A percentile compares a stretch with the other conserved stretches of the same genome.
Evolutionary conservation across 2,113 vertebrate species (phyloP).

Genomic region (Eulemur rufifrons): DNA sequence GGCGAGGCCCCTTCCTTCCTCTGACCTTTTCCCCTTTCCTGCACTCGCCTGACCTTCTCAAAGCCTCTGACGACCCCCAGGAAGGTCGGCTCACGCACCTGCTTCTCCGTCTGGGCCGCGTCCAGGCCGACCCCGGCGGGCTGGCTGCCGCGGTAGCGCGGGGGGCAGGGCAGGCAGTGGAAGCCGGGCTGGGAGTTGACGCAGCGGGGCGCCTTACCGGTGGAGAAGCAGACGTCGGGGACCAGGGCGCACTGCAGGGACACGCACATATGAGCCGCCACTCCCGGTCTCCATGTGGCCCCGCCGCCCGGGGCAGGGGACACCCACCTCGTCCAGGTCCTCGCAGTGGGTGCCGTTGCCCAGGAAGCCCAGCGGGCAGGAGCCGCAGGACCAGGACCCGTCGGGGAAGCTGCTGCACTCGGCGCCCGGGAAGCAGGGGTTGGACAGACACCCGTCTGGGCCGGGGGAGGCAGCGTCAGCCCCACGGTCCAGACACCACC

Average conservation of each 20-base stretch:
- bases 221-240: slow-evolving; percentile 92
- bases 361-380: slow-evolving; percentile 93
- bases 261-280: background rate
- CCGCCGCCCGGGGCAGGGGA: background rate
- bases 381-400: slow-evolving; percentile 97
- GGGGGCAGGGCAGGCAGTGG: slow-evolving; percentile 96
- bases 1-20: background rate
- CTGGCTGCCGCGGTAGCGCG: slow-evolving; percentile 95
- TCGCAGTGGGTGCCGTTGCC: slow-evolving; percentile 95
- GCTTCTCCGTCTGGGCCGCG: slow-evolving; percentile 91
- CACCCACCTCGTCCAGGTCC: slow-evolving; percentile 95
- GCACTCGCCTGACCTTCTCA: fast-evolving
- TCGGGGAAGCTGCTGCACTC: slow-evolving; percentile 94
- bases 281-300: fast-evolving
- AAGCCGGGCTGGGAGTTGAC: slow-evolving; percentile 96
- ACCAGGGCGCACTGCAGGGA: slow-evolving; percentile 92
- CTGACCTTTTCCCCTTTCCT: fast-evolving
- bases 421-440: slow-evolving; percentile 95
- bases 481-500: background rate
- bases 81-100: slow-evolving; percentile 84
- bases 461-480: background rate
- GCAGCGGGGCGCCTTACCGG: slow-evolving; percentile 89
- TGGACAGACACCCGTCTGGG: slow-evolving; percentile 96
- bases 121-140: slow-evolving; percentile 94
- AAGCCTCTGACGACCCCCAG: fast-evolving